phyloP scores from a whole-genome alignment of 2,113 vertebrate genomes.

The Coryphaenoides rupestris region DNA sequence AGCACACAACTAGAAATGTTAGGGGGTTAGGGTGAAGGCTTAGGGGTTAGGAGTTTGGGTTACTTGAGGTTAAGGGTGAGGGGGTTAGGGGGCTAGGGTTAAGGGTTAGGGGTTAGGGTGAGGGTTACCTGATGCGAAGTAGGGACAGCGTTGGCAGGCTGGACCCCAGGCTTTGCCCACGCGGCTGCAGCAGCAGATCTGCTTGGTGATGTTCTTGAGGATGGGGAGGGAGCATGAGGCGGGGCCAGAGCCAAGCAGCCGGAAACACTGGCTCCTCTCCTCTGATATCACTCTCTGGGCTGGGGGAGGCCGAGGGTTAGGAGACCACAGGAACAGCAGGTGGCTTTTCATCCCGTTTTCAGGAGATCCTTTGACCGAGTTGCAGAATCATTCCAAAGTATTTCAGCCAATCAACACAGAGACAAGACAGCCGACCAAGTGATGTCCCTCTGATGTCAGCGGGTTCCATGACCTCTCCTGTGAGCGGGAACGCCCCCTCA shows the following conservation, averaged over 20 bases:
- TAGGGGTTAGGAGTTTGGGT: no score
- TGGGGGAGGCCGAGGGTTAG: slow-evolving; percentile 38
- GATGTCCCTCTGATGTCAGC: background rate
- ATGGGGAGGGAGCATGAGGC: slow-evolving; percentile 84
- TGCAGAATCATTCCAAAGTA: no score
- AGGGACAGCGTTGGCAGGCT: slow-evolving; percentile 82
- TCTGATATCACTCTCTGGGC: slow-evolving; percentile 86
- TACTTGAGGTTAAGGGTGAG: no score
- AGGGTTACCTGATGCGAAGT: slow-evolving; percentile 80
- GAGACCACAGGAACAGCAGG: no score
- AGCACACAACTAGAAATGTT: no score
- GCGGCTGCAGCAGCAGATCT: slow-evolving; percentile 98
- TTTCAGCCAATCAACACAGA: background rate
- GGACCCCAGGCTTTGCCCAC: slow-evolving; percentile 95
- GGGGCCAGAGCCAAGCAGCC: slow-evolving; percentile 67
- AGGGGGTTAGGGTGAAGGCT: no score
- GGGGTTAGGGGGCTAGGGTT: no score
- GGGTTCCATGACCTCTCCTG: background rate
- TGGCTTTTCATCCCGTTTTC: no score
- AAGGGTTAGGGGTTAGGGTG: no score
- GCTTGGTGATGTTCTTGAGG: slow-evolving; percentile 88
- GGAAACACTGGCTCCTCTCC: slow-evolving; percentile 85
- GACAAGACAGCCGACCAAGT: background rate
- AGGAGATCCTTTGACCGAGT: no score
- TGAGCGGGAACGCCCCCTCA: background rate